These are phyloP conservation scores for Hirtodrosophila trivittata DNA, from an alignment of 2,888 invertebrate genomes.

Conservation along the genomic window DNA sequence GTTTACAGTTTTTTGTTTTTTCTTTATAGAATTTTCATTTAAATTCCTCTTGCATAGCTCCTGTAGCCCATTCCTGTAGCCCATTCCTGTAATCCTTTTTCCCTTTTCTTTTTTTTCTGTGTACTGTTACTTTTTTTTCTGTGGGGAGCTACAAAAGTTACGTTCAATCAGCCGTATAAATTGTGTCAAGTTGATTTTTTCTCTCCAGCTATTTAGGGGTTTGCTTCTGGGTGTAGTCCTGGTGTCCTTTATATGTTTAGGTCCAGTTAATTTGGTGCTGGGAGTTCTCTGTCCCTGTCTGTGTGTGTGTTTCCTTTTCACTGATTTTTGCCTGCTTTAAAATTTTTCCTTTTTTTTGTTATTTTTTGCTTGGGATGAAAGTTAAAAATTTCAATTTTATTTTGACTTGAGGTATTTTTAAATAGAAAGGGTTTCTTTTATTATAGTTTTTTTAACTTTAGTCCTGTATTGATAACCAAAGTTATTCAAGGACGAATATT, in stretches of 20 bases:
- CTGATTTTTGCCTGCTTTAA: slow-evolving; percentile 47
- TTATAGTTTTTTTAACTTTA: slow-evolving; percentile 1
- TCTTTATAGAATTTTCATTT: slow-evolving; percentile 52
- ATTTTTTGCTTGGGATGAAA: slow-evolving; percentile 42
- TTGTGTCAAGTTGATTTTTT: slow-evolving; percentile 70
- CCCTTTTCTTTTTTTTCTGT: slow-evolving; percentile 15
- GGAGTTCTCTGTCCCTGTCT: slow-evolving; percentile 10
- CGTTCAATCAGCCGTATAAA: slow-evolving; percentile 64
- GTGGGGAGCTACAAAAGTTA: slow-evolving; percentile 57
- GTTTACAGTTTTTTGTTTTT: slow-evolving; percentile 46
- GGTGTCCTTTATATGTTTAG: slow-evolving; percentile 39
- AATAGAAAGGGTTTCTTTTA: background rate
- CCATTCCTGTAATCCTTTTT: slow-evolving; percentile 18
- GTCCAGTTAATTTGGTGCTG: slow-evolving; percentile 59
- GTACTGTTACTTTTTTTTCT: slow-evolving; percentile 18
- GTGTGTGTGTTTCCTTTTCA: slow-evolving; percentile 49
- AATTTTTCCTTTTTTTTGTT: slow-evolving; percentile 27
- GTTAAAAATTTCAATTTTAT: slow-evolving; percentile 9
- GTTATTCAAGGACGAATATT: background rate
- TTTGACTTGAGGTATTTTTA: slow-evolving; percentile 16
- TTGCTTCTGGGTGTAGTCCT: slow-evolving; percentile 1
- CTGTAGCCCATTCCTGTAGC: slow-evolving; percentile 14
- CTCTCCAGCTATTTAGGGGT: slow-evolving; percentile 44
- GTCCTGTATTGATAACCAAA: slow-evolving; percentile 7
- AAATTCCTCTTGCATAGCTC: slow-evolving; percentile 39